Conservation (phyloP, 2,797 vertebrate species). For the Clamator glandarius region DNA sequence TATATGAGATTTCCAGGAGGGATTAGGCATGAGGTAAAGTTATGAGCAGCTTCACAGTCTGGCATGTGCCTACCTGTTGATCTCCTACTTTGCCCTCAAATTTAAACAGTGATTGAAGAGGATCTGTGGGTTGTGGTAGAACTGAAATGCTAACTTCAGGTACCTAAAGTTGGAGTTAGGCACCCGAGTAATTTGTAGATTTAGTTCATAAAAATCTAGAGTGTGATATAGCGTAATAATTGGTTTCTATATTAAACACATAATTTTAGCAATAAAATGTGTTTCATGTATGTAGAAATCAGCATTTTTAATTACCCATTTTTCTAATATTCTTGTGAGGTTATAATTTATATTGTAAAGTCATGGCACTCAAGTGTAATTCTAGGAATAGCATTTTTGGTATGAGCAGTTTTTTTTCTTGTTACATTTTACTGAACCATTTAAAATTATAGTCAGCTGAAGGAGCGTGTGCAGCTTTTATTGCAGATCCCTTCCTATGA, state of each 20-base stretch:
- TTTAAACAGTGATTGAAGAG: neutral
- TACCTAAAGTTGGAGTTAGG: slow-evolving; percentile 15
- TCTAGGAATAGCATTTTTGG: slow-evolving; percentile 27
- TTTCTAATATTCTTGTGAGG: slow-evolving; percentile 25
- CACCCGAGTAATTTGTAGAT: neutral
- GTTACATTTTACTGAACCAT: neutral
- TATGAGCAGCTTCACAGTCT: neutral
- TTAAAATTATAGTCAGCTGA: neutral
- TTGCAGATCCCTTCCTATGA: neutral
- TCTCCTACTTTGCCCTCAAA: neutral
- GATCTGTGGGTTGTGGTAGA: neutral
- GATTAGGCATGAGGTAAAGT: neutral
- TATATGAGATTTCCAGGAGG: slow-evolving; percentile 1
- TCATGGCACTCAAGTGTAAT: neutral
- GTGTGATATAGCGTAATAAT: neutral
- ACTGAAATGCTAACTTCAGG: neutral
- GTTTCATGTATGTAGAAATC: slow-evolving; percentile 32
- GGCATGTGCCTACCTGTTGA: neutral
- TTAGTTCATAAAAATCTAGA: slow-evolving; percentile 39
- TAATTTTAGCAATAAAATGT: slow-evolving; percentile 39
- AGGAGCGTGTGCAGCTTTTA: neutral
- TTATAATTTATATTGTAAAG: slow-evolving; percentile 34
- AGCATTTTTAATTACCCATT: slow-evolving; percentile 40
- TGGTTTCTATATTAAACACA: slow-evolving; percentile 17
- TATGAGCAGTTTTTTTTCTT: neutral